A percentile compares a stretch with the other conserved stretches of the same genome.
phyloP scores from a whole-genome alignment of 2,797 vertebrate genomes.

The Pempheris klunzingeri region DNA sequence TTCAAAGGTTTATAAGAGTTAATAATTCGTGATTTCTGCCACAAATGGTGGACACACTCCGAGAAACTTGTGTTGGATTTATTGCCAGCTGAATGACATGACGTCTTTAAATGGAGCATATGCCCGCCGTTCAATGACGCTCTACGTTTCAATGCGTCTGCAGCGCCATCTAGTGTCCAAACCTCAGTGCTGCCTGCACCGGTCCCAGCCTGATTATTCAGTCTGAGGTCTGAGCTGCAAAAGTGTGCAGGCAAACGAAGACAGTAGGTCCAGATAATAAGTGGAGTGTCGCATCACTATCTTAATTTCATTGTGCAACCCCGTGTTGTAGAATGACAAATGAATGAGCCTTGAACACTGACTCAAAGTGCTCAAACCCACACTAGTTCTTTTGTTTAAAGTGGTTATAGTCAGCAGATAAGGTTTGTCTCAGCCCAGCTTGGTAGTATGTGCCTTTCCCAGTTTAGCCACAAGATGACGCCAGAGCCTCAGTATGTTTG shows the following conservation, averaged over 20 bases:
- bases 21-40: fast-evolving
- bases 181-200: neutral
- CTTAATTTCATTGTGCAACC: too few species aligned
- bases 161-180: conserved; percentile 36
- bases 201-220: too few species aligned
- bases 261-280: neutral
- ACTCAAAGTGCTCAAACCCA: neutral
- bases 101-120: conserved; percentile 48
- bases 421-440: neutral
- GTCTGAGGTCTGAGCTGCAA: too few species aligned
- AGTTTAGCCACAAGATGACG: conserved; percentile 65
- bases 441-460: conserved; percentile 5
- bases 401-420: neutral
- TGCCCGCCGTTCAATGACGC: neutral
- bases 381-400: too few species aligned
- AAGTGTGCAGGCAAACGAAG: neutral
- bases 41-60: fast-evolving
- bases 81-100: neutral
- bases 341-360: too few species aligned
- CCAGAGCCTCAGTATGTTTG: conserved; percentile 30
- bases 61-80: neutral
- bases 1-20: fast-evolving
- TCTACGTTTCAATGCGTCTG: neutral
- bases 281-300: too few species aligned
- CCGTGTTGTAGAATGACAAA: too few species aligned